Base-by-base conservation (phyloP, 2,888 invertebrate genomes). In the Drosophila suboccidentalis region DNA sequence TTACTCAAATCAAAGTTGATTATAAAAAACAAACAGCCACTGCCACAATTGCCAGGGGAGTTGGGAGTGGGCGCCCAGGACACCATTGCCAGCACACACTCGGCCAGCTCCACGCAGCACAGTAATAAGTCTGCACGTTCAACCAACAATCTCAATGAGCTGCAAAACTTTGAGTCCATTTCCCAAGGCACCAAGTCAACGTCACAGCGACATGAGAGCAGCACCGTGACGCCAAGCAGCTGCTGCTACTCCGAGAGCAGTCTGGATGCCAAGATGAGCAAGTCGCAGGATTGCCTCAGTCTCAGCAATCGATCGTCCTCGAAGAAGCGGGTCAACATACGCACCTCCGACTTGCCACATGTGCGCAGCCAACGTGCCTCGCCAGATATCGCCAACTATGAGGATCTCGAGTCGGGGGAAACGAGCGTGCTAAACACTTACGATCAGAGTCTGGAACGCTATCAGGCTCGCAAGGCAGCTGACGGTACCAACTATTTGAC, bases 281-380 rank as follows among this genome's bases (percentile, higher is more conserved):
- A 92, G 69, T 92, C 92, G 0, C 92, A 92, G 49, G 92, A 93
- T 66, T 92, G 92, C 50, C 94, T 94, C 3, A 94, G 94, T 54
- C 93, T 94, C 5, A 94, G 94, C 64, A 92, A 90, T 75, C 89
- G 92, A 13, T 90, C 91, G 91, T 94, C 74, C 91, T 94, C 92
- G 0, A 95, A 95, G 92, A 95, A 95, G 84, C 93, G 94, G 72
- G 95, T 95, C 0, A 95, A 95, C 77, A 95, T 95, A 89, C 93
- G 94, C n/a, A 93, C 94, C 15, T 94, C 94, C 44, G 94, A 94
- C 50, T 91, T 89, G 55, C 78, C 90, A 2, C 91, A 91, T 63
- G 76, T 88, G 43, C 82, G 90, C 46, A 78, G 93, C 49, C 94
- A 94, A 19, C 90, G 92, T 39, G 88, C 90, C 57, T 91, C 92